phyloP scores from a whole-genome alignment of 2,888 invertebrate species.

The Mesopsocus fuscifrons region DNA sequence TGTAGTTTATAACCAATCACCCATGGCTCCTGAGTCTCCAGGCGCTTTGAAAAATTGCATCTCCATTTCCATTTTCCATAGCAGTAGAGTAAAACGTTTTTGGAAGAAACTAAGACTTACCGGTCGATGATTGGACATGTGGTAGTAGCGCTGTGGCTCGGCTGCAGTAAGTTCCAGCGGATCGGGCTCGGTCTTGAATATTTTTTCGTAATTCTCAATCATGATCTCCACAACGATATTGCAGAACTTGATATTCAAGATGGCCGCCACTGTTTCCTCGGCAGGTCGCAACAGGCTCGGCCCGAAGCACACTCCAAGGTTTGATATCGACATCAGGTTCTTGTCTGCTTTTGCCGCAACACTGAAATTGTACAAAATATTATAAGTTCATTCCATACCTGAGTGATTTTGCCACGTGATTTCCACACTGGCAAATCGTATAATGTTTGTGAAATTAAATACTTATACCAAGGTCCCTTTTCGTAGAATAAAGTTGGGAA shows the following conservation, averaged over 20 bases:
- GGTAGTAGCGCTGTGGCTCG: not conserved
- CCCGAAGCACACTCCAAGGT: slow-evolving; percentile 95
- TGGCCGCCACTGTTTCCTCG: slow-evolving; percentile 94
- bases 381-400: too few species aligned
- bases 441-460: too few species aligned
- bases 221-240: slow-evolving; percentile 96
- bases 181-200: slow-evolving; percentile 33
- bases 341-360: slow-evolving; percentile 65
- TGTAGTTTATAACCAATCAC: too few species aligned
- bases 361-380: slow-evolving; percentile 28
- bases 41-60: too few species aligned
- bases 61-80: too few species aligned
- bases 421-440: too few species aligned
- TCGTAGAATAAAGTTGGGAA: too few species aligned
- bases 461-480: slow-evolving; percentile 6
- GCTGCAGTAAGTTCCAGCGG: slow-evolving; percentile 18
- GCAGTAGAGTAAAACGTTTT: too few species aligned
- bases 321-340: slow-evolving; percentile 94
- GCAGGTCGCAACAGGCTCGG: slow-evolving; percentile 88
- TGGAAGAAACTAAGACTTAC: not conserved
- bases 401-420: too few species aligned
- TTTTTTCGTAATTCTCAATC: slow-evolving; percentile 65
- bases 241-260: slow-evolving; percentile 97
- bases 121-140: not conserved
- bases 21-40: too few species aligned